Evolutionary conservation across 2,888 invertebrate species (phyloP).

Genomic region (Neocrepidodera transversa): DNA sequence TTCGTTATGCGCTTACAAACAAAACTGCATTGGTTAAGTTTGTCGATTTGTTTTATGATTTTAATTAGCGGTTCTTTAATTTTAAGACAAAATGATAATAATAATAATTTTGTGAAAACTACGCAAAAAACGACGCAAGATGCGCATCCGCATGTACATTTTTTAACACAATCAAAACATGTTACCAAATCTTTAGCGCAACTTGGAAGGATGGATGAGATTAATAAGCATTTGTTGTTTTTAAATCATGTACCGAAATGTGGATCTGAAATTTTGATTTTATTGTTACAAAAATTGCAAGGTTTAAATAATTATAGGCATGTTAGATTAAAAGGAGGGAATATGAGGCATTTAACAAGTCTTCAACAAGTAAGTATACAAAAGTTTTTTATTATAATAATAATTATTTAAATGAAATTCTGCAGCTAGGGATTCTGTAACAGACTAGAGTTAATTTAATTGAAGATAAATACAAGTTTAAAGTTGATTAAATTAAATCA

Average conservation of each 20-base stretch:
- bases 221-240: slow-evolving; percentile 64
- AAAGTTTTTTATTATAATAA: neutral
- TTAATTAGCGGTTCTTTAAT: slow-evolving; percentile 39
- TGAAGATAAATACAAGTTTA: too few species aligned
- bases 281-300: slow-evolving; percentile 66
- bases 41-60: slow-evolving; percentile 13
- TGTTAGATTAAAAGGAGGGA: slow-evolving; percentile 60
- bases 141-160: slow-evolving; percentile 24
- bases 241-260: slow-evolving; percentile 68
- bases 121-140: slow-evolving; percentile 33
- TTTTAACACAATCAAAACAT: slow-evolving; percentile 53
- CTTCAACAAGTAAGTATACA: slow-evolving; percentile 58
- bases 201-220: slow-evolving; percentile 61
- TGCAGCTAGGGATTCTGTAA: too few species aligned
- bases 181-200: slow-evolving; percentile 65
- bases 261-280: slow-evolving; percentile 67
- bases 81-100: slow-evolving; percentile 30
- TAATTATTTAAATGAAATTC: too few species aligned
- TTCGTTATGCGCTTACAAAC: neutral
- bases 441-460: too few species aligned
- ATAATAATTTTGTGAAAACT: neutral
- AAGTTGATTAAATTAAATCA: too few species aligned
- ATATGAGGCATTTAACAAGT: slow-evolving; percentile 50
- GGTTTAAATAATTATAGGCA: slow-evolving; percentile 68
- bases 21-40: slow-evolving; percentile 13